Evolutionary conservation across 2,113 vertebrate genomes (phyloP).

Genomic region (Rhinopomastus cyanomelas): DNA sequence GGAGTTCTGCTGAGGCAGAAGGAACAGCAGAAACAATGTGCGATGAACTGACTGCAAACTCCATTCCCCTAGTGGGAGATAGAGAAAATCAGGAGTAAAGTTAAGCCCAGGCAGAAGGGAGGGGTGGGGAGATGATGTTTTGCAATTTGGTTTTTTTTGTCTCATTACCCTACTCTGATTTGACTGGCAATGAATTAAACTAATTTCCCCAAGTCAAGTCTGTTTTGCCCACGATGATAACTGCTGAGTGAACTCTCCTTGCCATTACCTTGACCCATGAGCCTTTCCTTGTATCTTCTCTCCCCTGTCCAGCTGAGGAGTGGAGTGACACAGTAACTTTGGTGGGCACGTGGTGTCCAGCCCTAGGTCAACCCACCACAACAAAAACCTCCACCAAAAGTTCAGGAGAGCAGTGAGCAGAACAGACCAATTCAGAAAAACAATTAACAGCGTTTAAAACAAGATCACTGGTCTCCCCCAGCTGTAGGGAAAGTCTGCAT

Average conservation of each 20-base stretch:
- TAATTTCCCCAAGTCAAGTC: no score
- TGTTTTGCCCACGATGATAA: neutral
- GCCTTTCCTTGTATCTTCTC: neutral
- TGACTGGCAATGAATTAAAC: neutral
- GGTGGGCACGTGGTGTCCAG: neutral
- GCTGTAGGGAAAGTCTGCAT: neutral
- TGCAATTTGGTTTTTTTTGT: neutral
- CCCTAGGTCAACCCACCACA: neutral
- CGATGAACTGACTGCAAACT: no score
- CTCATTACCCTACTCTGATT: neutral
- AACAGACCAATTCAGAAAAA: neutral
- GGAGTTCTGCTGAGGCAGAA: no score
- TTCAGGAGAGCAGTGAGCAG: neutral
- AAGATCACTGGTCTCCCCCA: neutral
- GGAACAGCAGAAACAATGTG: no score
- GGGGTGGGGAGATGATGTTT: neutral
- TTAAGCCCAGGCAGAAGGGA: no score
- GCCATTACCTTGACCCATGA: neutral
- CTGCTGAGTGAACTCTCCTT: neutral
- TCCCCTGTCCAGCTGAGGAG: no score
- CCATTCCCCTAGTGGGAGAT: no score
- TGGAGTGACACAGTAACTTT: neutral
- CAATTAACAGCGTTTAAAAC: neutral
- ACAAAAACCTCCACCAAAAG: neutral
- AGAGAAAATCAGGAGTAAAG: no score